Base-by-base conservation (phyloP, 2,113 vertebrate species). In the Carassius auratus region DNA sequence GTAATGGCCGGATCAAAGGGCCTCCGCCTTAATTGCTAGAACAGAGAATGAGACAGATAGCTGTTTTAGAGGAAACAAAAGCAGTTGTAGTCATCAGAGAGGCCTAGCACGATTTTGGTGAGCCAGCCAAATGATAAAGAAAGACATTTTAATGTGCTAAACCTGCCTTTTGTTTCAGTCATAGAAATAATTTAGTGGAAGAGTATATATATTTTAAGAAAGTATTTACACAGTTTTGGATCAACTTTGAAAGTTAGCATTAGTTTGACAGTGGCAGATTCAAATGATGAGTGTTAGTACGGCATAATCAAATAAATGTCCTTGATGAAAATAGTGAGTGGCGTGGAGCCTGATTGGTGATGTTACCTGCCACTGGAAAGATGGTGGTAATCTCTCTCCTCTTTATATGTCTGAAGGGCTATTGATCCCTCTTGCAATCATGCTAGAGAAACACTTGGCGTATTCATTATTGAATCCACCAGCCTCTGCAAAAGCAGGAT, bases 1-100 rank as follows among this genome's bases (percentile, higher is more conserved):
- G 89, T 93, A 94, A 93, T 92, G 90, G 92, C 86, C 85, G 88
- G 92, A 94, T 95, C 94, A 94, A 92, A 94, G 91, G 89, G 89
- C 89, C 86, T 82, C 15, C n/a, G 59, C 26, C 61, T 76, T 88
- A 89, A 85, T 87, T 88, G 85, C 76, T 81, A 38, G 81, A 84
- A 83, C 50, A 52, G 64, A 82, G 69, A 42, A 55, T 21, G 81
- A 84, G 77, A 76, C 78, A 36, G 78, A 75, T 81, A 81, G 85
- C 78, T 23, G 87, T 64, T 68, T 88, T 84, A 79, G 50, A 59
- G 86, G 73, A 87, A 80, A 88, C 86, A 74, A 71, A 84, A 74
- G 78, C 73, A 76, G 57, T 57, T 84, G 73, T 73, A 84, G 42
- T 45, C 30, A 69, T 48, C 61, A 76, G n/a, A 76, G 74, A 30